A percentile compares a stretch with the other conserved stretches of the same genome.
phyloP scores from a whole-genome alignment of 2,888 invertebrate species.

The Hedya salicella region DNA sequence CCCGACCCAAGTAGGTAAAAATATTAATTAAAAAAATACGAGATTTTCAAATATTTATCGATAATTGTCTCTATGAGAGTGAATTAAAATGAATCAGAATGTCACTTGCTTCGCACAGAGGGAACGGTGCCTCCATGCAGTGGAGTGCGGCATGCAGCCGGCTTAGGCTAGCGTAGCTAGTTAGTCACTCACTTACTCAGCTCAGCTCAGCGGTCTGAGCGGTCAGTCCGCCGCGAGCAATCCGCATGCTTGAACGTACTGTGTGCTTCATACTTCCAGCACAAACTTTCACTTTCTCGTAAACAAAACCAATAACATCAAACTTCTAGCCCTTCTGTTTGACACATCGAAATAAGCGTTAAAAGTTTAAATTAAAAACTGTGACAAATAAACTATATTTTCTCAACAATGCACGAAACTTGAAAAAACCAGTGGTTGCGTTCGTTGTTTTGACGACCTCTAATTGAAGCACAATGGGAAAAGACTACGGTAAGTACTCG shows the following conservation, averaged over 20 bases:
- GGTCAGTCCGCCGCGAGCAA: slow-evolving; percentile 23
- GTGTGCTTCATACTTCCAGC: not conserved
- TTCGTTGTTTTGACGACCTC: slow-evolving; percentile 26
- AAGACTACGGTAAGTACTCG: slow-evolving; percentile 68
- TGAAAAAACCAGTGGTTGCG: slow-evolving; percentile 30
- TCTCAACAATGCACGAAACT: slow-evolving; percentile 41
- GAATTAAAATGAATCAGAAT: slow-evolving; percentile 18
- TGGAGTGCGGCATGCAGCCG: too few relatives aligned
- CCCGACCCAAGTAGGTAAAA: too few relatives aligned
- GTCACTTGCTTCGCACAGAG: too few relatives aligned
- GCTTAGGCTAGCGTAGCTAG: too few relatives aligned
- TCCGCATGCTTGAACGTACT: slow-evolving; percentile 3
- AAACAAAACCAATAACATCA: slow-evolving; percentile 45
- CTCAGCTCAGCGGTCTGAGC: slow-evolving; percentile 18
- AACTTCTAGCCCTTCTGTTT: slow-evolving; percentile 11
- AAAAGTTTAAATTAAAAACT: not conserved
- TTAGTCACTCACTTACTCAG: too few relatives aligned
- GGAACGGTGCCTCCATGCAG: too few relatives aligned
- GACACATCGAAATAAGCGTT: slow-evolving; percentile 4
- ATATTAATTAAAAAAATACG: too few relatives aligned
- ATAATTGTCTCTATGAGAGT: not conserved
- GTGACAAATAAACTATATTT: slow-evolving; percentile 26
- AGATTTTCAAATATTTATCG: too few relatives aligned
- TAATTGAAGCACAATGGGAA: slow-evolving; percentile 59
- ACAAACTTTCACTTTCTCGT: slow-evolving; percentile 55